Conservation (phyloP, 2,113 vertebrate species). For the Columba livia region DNA sequence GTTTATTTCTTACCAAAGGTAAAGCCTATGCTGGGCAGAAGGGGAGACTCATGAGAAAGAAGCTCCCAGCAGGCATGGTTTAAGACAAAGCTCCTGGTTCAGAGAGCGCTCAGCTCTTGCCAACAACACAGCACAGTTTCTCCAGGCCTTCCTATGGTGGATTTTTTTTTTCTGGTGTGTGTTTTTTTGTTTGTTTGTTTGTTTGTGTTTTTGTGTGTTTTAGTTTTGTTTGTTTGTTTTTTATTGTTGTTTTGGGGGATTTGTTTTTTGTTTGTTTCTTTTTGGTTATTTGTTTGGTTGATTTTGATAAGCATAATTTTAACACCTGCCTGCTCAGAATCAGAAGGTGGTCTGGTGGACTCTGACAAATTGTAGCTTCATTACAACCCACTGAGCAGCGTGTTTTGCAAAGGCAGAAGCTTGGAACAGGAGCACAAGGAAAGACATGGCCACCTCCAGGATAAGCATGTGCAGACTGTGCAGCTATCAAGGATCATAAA, state of each 20-base stretch:
- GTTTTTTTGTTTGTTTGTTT: neutral
- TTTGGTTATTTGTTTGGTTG: too few relatives aligned
- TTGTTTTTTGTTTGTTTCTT: too few relatives aligned
- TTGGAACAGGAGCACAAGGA: neutral
- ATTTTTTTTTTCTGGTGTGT: neutral
- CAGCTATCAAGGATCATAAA: neutral
- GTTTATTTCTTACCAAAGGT: neutral
- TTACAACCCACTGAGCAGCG: neutral
- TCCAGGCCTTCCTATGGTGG: neutral
- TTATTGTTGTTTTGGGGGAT: too few relatives aligned
- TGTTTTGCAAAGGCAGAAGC: neutral
- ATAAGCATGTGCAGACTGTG: neutral
- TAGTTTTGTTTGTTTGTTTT: too few relatives aligned
- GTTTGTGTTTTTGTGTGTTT: neutral
- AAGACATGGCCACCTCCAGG: neutral
- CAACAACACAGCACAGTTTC: accelerated
- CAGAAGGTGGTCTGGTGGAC: neutral
- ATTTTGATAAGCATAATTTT: neutral
- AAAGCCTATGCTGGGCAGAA: neutral
- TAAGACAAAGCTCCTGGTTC: neutral
- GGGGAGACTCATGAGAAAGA: neutral
- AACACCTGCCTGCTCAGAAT: neutral
- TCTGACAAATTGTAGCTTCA: neutral
- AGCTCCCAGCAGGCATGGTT: neutral
- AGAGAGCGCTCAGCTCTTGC: neutral